A percentile compares a stretch with the other conserved stretches of the same genome.
phyloP scores from a whole-genome alignment of 2,113 vertebrate species.

The Asarcornis scutulata region DNA sequence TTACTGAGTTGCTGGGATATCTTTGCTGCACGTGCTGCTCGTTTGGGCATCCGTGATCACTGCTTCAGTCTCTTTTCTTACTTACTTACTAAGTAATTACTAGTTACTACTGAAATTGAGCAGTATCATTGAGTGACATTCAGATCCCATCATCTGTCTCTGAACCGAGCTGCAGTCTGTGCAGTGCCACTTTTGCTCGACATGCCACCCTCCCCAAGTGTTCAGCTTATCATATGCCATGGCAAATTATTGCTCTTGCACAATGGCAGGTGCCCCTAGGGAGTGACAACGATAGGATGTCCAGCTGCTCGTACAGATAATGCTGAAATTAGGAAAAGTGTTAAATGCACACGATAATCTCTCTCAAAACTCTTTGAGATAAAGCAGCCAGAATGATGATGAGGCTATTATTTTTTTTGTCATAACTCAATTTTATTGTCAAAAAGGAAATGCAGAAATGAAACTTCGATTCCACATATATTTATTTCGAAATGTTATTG shows the following conservation, averaged over 20 bases:
- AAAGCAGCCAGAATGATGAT: not conserved
- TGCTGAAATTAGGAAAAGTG: not conserved
- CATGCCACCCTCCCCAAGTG: not conserved
- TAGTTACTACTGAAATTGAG: not conserved
- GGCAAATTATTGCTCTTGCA: not conserved
- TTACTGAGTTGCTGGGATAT: not conserved
- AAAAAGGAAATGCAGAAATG: not conserved
- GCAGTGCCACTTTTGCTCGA: not conserved
- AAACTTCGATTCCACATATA: not conserved
- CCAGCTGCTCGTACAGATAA: not conserved
- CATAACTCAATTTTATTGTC: not conserved
- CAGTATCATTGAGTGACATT: not conserved
- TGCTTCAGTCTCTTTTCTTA: not conserved
- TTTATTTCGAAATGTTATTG: not conserved
- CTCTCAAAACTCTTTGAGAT: not conserved
- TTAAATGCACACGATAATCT: not conserved
- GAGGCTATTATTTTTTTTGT: not conserved
- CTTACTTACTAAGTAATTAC: not conserved
- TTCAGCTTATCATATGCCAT: rapidly evolving
- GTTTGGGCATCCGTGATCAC: not conserved
- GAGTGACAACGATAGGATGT: not conserved
- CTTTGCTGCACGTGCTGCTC: not conserved
- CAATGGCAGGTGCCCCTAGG: not conserved
- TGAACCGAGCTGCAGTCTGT: not conserved
- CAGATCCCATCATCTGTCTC: not conserved